Evolutionary conservation across 2,797 vertebrate genomes (phyloP), one percentile per base, ranked within the genome.

Genomic region (Amblyopsis hoosieri): DNA sequence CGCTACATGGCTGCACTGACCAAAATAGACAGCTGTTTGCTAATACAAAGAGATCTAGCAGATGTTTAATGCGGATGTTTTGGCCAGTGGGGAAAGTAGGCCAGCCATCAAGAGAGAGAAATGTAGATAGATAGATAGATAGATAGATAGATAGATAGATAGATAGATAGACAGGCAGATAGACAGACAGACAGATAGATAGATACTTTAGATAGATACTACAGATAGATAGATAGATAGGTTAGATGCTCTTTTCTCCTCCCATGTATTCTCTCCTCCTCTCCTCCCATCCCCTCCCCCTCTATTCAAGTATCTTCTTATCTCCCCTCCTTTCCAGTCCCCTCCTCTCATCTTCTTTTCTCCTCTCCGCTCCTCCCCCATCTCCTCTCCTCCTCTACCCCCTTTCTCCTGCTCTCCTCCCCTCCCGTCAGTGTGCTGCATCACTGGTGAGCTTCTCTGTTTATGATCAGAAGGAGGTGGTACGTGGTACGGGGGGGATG

Each of bases 391-490:
- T 33, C 51, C 50, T 66, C 67, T 52, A 33, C 54, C 56, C 12
- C 51, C 54, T 49, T 60, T 42, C 72, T 77, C 62, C 12, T 54
- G 46, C 14, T 57, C 45, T 63, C 49, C 2, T 56, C 68, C 68
- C 47, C 71, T 69, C 62, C 69, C 46, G 62, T 71, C 56, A 69
- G 68, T 67, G 69, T 85, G 78, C 87, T 89, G 90, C 89, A 91
- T 90, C 90, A 90, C 55, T 63, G 75, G 69, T 65, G 71, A 86
- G 59, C 90, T 81, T 92, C 81, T 86, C 71, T 92, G 91, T 94
- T 93, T 93, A 93, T 93, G 85, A 88, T 76, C 78, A 76, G 79
- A 78, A 69, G 73, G 77, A 81, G 85, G 79, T 3, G 23, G 23
- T 23, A 23, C 77, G 81, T 23, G 19, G 19, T 23, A 23, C 19